Conservation (phyloP, 2,113 vertebrate species). For the Nesoenas mayeri region DNA sequence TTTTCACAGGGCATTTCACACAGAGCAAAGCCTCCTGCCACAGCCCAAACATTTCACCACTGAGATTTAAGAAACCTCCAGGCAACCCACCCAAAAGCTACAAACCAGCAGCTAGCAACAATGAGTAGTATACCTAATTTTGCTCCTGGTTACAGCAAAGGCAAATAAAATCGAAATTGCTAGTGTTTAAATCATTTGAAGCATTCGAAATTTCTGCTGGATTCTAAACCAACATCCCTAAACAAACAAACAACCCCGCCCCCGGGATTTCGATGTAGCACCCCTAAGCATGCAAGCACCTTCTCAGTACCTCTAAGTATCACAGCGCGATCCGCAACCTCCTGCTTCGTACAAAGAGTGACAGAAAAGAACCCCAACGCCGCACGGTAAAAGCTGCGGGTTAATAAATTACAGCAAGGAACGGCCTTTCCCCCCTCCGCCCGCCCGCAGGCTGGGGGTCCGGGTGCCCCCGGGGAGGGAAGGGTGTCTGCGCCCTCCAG, state of each 20-base stretch:
- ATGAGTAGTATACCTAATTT: not conserved
- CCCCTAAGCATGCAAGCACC: not conserved
- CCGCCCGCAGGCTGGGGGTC: not conserved
- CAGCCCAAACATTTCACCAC: not conserved
- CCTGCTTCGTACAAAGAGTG: not conserved
- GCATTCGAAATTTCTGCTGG: not conserved
- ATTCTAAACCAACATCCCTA: not conserved
- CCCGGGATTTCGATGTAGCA: not conserved
- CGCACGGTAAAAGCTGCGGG: not conserved
- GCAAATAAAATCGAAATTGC: not conserved
- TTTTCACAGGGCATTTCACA: not conserved
- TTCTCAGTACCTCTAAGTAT: not conserved
- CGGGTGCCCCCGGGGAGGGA: not conserved
- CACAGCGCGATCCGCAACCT: not conserved
- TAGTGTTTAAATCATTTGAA: not conserved
- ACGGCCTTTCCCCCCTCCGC: not conserved
- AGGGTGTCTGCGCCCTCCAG: slow-evolving; percentile 11
- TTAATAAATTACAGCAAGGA: not conserved
- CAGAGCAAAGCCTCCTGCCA: not conserved
- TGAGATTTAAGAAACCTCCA: not conserved
- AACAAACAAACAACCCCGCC: not conserved
- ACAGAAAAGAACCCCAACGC: not conserved
- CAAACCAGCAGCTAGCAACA: not conserved
- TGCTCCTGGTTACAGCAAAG: not conserved
- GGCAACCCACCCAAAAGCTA: not conserved